These are phyloP conservation scores for Neostethus bicornis DNA, from an alignment of 2,797 vertebrate genomes.

Conservation along the genomic window DNA sequence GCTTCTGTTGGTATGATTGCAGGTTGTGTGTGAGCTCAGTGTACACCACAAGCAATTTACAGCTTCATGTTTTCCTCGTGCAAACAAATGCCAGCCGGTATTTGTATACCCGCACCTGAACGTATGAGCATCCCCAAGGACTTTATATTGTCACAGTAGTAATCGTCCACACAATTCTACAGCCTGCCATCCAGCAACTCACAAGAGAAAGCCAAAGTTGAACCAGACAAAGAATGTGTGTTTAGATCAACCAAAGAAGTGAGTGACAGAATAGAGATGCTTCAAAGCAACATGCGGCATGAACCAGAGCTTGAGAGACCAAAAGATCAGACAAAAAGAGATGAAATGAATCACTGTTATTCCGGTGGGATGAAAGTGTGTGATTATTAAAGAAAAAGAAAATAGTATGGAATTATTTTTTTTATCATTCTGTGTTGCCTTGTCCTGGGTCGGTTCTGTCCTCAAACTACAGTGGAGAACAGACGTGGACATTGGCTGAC, in stretches of 20 bases:
- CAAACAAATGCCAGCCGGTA: constrained; percentile 15
- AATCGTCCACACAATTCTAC: constrained; percentile 7
- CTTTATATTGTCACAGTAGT: constrained; percentile 4
- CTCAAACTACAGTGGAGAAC: constrained; percentile 32
- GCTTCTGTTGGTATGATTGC: constrained; percentile 10
- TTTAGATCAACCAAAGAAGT: constrained; percentile 21
- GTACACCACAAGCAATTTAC: constrained; percentile 26
- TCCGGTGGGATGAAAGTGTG: constrained; percentile 29
- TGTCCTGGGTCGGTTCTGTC: constrained; percentile 31
- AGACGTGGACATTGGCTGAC: constrained; percentile 40
- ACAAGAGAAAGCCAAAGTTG: constrained; percentile 13
- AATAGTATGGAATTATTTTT: no score
- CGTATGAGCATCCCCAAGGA: constrained; percentile 4
- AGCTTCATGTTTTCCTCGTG: constrained; percentile 35
- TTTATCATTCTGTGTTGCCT: no score
- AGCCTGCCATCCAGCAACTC: constrained; percentile 2
- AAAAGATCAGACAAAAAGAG: constrained; percentile 52
- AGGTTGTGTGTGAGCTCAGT: constrained; percentile 9
- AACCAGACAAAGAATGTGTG: constrained; percentile 6
- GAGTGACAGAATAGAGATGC: constrained; percentile 23
- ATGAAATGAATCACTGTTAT: constrained; percentile 46
- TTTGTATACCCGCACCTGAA: constrained; percentile 35
- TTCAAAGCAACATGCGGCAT: constrained; percentile 34
- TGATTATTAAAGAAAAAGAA: constrained; percentile 43
- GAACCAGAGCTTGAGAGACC: constrained; percentile 24